Percentiles rank a stretch among this genome's conserved stretches.
Conservation (phyloP, 2,113 vertebrate species). For the Erythrocercus mccallii region DNA sequence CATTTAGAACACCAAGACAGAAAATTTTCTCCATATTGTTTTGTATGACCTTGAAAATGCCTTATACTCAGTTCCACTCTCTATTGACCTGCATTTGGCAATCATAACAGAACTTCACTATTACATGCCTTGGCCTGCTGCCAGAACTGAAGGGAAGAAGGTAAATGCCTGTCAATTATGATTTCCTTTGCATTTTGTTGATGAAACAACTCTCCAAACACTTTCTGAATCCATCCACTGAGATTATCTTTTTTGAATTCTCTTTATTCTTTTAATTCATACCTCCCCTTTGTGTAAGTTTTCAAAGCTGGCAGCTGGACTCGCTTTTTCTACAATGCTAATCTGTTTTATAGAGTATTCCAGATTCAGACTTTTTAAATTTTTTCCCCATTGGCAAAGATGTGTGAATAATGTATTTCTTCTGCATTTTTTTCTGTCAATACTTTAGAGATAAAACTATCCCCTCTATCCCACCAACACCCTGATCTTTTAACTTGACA, state of each 20-base stretch:
- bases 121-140: neutral
- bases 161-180: neutral
- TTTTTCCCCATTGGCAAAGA: neutral
- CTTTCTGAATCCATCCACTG: neutral
- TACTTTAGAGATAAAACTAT: neutral
- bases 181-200: neutral
- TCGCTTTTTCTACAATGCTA: neutral
- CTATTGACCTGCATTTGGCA: neutral
- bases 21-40: neutral
- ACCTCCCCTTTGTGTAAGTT: neutral
- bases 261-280: neutral
- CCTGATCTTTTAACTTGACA: neutral
- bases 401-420: neutral
- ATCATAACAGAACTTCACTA: neutral
- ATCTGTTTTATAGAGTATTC: neutral
- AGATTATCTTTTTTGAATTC: neutral
- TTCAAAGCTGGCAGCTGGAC: neutral
- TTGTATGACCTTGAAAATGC: neutral
- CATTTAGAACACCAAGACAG: neutral
- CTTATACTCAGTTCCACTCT: neutral
- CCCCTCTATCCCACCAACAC: accelerated
- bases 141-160: neutral
- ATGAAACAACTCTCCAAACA: neutral
- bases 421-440: neutral
- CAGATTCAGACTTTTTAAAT: neutral